Conservation (phyloP, 2,113 vertebrate species). For the Leiothrix lutea region DNA sequence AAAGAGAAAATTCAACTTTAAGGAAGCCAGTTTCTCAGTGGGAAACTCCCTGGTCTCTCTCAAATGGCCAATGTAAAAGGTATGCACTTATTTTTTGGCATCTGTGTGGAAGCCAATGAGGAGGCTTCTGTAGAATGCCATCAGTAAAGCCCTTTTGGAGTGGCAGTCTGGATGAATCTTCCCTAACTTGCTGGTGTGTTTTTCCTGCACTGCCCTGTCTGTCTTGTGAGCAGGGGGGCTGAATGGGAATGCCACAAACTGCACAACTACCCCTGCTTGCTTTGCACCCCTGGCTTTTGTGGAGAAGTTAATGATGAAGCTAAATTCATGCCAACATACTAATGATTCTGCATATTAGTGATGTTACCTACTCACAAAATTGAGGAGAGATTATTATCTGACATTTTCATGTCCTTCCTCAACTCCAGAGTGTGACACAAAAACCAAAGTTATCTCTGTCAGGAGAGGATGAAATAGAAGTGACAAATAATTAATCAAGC, state of each 20-base stretch:
- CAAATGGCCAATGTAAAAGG: background rate
- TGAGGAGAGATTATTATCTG: slow-evolving; percentile 66
- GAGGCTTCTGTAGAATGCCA: background rate
- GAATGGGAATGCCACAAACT: background rate
- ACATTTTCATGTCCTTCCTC: slow-evolving; percentile 58
- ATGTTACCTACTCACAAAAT: slow-evolving; percentile 51
- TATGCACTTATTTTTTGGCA: background rate
- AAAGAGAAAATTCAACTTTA: slow-evolving; percentile 60
- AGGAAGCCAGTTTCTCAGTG: slow-evolving; percentile 12
- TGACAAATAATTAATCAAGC: slow-evolving; percentile 63
- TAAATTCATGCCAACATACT: slow-evolving; percentile 48
- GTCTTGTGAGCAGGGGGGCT: background rate
- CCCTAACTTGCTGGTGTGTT: background rate
- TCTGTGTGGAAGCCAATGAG: background rate
- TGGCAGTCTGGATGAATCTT: background rate
- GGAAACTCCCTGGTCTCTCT: slow-evolving; percentile 12
- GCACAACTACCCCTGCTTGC: background rate
- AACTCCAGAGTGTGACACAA: slow-evolving; percentile 45
- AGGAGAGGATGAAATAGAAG: slow-evolving; percentile 26
- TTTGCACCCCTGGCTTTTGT: background rate
- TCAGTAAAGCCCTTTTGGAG: background rate
- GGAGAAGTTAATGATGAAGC: background rate
- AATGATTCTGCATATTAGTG: slow-evolving; percentile 57
- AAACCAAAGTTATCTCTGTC: slow-evolving; percentile 67
- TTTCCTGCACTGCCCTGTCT: background rate